Evolutionary conservation across 1,140 invertebrate genomes (phyloP).

Genomic region (Drosophila kepulauana): DNA sequence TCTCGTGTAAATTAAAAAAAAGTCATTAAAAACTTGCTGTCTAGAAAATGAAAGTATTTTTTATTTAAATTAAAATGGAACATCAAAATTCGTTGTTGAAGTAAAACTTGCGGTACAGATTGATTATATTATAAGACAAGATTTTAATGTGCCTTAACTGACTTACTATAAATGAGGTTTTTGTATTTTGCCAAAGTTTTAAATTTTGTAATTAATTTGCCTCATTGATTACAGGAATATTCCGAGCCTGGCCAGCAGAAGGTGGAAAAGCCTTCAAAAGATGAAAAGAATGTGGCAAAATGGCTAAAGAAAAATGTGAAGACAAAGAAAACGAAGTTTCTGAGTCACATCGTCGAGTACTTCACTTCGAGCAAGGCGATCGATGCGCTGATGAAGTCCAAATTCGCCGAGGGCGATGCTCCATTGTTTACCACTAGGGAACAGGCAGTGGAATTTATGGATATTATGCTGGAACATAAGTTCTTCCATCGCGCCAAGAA

Average conservation of each 20-base stretch:
- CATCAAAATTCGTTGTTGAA: too few species aligned
- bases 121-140: too few species aligned
- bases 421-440: constrained; percentile 93
- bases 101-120: too few species aligned
- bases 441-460: constrained; percentile 92
- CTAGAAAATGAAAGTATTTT: not conserved
- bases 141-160: not conserved
- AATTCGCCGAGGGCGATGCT: constrained; percentile 93
- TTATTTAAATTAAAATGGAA: not conserved
- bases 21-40: not conserved
- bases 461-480: constrained; percentile 95
- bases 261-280: constrained; percentile 93
- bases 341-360: constrained; percentile 98
- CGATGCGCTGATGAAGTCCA: constrained; percentile 95
- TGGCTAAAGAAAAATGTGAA: constrained; percentile 97
- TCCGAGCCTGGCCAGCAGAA: constrained; percentile 85
- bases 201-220: not conserved
- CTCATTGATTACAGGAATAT: constrained; percentile 71
- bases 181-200: not conserved
- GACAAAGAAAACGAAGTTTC: constrained; percentile 97
- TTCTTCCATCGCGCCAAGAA: constrained; percentile 98
- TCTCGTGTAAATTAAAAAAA: not conserved
- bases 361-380: constrained; percentile 96
- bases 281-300: constrained; percentile 96
- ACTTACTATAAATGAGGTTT: too few species aligned